Evolutionary conservation across 2,888 invertebrate genomes (phyloP).

Genomic region (Tetragonula carbonaria): DNA sequence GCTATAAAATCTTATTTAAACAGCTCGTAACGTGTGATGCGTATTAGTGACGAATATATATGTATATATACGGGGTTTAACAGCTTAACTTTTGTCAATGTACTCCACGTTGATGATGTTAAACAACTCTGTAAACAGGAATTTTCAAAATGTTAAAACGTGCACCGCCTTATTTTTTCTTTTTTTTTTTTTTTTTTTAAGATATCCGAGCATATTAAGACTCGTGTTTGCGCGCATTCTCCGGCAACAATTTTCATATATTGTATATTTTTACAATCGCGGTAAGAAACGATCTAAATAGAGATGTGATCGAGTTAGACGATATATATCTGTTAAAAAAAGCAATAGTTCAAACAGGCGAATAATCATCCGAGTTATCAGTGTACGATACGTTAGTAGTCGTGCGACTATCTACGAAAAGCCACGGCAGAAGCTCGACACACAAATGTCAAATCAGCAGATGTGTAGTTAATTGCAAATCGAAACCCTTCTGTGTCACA

Average conservation of each 20-base stretch:
- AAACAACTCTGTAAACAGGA: neutral
- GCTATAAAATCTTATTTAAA: neutral
- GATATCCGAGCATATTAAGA: neutral
- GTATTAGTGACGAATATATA: constrained; percentile 25
- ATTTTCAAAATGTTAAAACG: neutral
- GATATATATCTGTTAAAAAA: constrained; percentile 11
- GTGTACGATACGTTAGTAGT: neutral
- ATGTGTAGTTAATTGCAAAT: constrained; percentile 33
- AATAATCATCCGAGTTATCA: neutral
- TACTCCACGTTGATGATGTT: neutral
- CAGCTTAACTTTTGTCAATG: neutral
- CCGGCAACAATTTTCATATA: neutral
- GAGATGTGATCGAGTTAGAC: constrained; percentile 4
- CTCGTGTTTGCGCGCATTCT: neutral
- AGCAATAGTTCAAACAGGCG: neutral
- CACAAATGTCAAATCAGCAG: constrained; percentile 7
- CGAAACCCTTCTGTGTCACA: neutral
- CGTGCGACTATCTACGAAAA: neutral
- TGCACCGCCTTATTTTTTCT: too few species aligned
- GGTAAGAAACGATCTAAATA: constrained; percentile 13
- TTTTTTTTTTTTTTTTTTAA: neutral
- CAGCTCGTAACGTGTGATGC: constrained; percentile 9
- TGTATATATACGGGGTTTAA: constrained; percentile 2
- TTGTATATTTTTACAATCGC: neutral
- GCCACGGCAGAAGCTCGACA: constrained; percentile 1